Evolutionary conservation across 2,797 vertebrate genomes (phyloP).

Genomic region (Botia kubotai): DNA sequence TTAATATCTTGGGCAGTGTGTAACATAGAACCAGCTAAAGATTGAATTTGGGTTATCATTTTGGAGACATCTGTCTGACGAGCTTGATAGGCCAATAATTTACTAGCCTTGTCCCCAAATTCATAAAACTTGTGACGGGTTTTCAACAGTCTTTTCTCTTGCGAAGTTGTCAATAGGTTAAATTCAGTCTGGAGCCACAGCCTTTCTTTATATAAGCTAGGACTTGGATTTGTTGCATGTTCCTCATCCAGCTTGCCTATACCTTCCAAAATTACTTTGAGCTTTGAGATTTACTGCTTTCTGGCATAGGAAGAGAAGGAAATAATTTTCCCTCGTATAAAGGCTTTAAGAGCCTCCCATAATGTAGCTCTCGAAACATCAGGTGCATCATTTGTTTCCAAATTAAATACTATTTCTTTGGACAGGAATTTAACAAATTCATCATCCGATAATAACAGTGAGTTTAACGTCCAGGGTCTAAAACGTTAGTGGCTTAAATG

Average conservation of each 20-base stretch:
- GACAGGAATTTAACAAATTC: neutral
- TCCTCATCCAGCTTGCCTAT: neutral
- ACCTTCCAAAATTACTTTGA: neutral
- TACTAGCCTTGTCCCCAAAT: neutral
- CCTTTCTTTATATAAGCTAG: neutral
- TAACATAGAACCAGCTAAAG: neutral
- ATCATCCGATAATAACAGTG: neutral
- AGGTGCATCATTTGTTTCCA: neutral
- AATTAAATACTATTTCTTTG: neutral
- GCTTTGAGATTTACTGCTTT: neutral
- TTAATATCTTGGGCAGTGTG: neutral
- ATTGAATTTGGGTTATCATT: neutral
- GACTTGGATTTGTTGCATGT: neutral
- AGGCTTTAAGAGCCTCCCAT: conserved; percentile 11
- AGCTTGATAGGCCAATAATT: neutral
- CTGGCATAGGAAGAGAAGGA: neutral
- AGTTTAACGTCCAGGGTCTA: neutral
- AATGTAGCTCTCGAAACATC: neutral
- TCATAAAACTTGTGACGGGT: neutral
- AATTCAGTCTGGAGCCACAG: neutral
- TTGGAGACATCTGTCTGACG: neutral
- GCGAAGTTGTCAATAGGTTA: neutral
- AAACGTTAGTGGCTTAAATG: neutral
- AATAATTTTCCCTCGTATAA: neutral
- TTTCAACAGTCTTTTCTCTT: neutral